A percentile compares a stretch with the other conserved stretches of the same genome.
phyloP scores from a whole-genome alignment of 35 echinoderm and acorn worm species.

The Eucidaris tribuloides region DNA sequence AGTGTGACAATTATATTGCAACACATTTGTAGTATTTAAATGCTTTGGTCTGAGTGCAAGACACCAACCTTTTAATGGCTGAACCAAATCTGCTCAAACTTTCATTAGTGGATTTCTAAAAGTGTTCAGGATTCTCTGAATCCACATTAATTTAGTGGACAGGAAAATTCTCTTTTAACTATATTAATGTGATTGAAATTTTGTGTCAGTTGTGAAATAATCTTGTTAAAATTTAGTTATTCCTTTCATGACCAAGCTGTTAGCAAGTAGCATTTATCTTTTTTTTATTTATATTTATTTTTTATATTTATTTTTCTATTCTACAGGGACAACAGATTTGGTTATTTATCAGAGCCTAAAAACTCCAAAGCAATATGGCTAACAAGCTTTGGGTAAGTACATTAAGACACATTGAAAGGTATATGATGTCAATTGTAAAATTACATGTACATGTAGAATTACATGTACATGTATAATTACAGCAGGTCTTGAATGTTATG shows the following conservation, averaged over 20 bases:
- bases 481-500: background rate
- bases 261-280: background rate
- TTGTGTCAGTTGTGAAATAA: background rate
- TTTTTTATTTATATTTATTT: background rate
- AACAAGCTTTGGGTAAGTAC: conserved; percentile 91
- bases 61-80: no score
- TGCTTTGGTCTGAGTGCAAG: no score
- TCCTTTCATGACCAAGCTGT: no score
- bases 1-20: no score
- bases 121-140: no score
- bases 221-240: no score
- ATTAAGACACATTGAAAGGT: background rate
- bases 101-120: no score
- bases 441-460: no score
- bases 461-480: background rate
- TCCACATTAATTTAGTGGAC: no score
- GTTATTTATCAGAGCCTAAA: conserved; percentile 86
- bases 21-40: no score
- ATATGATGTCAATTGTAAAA: no score
- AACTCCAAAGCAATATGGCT: conserved; percentile 93
- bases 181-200: background rate
- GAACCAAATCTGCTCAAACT: no score
- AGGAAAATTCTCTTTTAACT: background rate
- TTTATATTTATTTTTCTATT: conserved; percentile 10
- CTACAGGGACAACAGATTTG: conserved; percentile 90